A percentile compares a stretch with the other conserved stretches of the same genome.
These are phyloP conservation scores for Caradrina clavipalpis DNA, from an alignment of 2,888 invertebrate species.

Conservation along the genomic window DNA sequence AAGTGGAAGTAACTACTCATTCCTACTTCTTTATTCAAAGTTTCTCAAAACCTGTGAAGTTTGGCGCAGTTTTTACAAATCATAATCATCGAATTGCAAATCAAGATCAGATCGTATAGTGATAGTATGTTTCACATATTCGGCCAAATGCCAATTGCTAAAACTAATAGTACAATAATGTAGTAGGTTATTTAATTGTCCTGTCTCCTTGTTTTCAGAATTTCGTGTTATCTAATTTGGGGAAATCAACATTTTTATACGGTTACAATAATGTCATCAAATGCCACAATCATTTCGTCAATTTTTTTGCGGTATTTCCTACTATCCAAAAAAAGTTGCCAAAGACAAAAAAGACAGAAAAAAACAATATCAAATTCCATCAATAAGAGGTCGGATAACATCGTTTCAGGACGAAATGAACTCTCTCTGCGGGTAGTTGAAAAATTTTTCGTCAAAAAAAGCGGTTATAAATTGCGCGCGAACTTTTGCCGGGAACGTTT, in stretches of 20 bases:
- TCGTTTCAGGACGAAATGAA: constrained; percentile 57
- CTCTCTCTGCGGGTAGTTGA: constrained; percentile 58
- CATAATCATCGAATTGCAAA: too few relatives aligned
- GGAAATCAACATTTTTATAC: neutral
- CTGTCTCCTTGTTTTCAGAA: neutral
- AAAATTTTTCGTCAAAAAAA: constrained; percentile 45
- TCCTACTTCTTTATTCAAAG: too few relatives aligned
- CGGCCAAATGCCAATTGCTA: too few relatives aligned
- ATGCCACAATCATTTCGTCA: constrained; percentile 37
- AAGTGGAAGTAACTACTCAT: too few relatives aligned
- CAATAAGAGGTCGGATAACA: constrained; percentile 59
- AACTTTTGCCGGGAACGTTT: constrained; percentile 53
- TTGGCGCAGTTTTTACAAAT: too few relatives aligned
- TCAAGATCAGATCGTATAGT: too few relatives aligned
- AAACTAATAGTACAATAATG: too few relatives aligned
- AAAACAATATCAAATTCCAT: constrained; percentile 62
- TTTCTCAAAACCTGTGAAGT: too few relatives aligned
- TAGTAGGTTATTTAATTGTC: neutral
- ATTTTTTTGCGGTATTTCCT: constrained; percentile 43
- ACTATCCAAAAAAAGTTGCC: constrained; percentile 38
- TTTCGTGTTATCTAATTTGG: constrained; percentile 4
- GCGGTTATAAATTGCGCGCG: constrained; percentile 45
- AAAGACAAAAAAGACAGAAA: constrained; percentile 40
- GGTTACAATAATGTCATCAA: constrained; percentile 11
- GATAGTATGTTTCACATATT: too few relatives aligned